Evolutionary conservation across 2,113 vertebrate genomes (phyloP).

Genomic region (Pollimyrus isidori): DNA sequence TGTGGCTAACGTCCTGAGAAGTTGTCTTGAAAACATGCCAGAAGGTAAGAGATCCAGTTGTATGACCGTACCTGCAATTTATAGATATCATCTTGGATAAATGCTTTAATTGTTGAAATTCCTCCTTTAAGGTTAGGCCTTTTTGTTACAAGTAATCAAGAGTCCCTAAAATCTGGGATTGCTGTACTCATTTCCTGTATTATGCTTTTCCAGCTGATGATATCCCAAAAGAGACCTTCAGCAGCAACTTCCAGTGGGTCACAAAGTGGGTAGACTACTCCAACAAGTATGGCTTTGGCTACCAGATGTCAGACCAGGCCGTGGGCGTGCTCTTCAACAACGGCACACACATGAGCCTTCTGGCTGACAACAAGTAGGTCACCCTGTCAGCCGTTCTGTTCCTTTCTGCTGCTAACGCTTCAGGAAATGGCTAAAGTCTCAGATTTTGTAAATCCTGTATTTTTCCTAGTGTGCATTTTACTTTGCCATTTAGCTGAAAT

Average conservation of each 20-base stretch:
- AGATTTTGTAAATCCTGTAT: background rate
- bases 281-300: slow-evolving; percentile 97
- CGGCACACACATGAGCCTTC: slow-evolving; percentile 92
- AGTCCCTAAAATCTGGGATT: background rate
- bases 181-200: background rate
- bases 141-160: background rate
- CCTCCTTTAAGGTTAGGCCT: background rate
- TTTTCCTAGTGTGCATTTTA: background rate
- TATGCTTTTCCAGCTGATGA: slow-evolving; percentile 55
- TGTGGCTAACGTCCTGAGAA: slow-evolving; percentile 78
- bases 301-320: slow-evolving; percentile 93
- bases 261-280: slow-evolving; percentile 99
- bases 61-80: background rate
- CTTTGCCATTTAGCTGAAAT: background rate
- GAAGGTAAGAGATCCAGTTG: slow-evolving; percentile 52
- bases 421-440: background rate
- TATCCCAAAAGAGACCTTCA: slow-evolving; percentile 73
- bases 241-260: slow-evolving; percentile 86
- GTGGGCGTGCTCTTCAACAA: slow-evolving; percentile 98
- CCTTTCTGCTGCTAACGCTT: background rate
- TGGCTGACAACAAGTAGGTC: slow-evolving; percentile 89
- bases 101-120: background rate
- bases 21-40: slow-evolving; percentile 90
- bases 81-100: background rate
- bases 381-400: background rate